Evolutionary conservation across 2,113 vertebrate species (phyloP).

Genomic region (Ascaphus truei): DNA sequence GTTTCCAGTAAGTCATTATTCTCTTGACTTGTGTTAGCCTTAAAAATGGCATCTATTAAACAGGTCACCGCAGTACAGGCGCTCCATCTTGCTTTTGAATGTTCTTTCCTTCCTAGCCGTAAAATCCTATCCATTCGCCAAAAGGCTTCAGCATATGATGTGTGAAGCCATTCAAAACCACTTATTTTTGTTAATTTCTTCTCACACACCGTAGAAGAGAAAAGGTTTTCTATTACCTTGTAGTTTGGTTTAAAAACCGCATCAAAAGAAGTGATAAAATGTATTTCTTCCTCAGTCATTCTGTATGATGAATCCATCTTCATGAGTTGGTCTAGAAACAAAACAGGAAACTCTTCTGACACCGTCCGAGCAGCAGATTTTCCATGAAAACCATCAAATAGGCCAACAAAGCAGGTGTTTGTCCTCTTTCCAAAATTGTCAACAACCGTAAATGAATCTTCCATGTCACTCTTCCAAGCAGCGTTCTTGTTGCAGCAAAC

Average conservation of each 20-base stretch:
- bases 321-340: constrained; percentile 59
- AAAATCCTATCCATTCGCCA: constrained; percentile 62
- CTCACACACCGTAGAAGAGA: constrained; percentile 15
- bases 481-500: constrained; percentile 55
- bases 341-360: constrained; percentile 52
- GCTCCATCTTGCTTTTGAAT: constrained; percentile 55
- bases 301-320: constrained; percentile 43
- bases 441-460: constrained; percentile 46
- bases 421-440: constrained; percentile 51
- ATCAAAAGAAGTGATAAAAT: constrained; percentile 44
- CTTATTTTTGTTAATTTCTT: rapidly evolving
- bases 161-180: constrained; percentile 43
- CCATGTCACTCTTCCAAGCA: constrained; percentile 46
- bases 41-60: constrained; percentile 44
- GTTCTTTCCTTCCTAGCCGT: constrained; percentile 52
- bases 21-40: neutral
- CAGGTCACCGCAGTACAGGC: constrained; percentile 55
- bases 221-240: constrained; percentile 36
- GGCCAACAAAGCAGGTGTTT: constrained; percentile 54
- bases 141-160: constrained; percentile 54
- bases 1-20: neutral
- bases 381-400: constrained; percentile 51
- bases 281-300: constrained; percentile 40
- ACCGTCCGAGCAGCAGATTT: constrained; percentile 44
- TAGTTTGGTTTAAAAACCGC: constrained; percentile 52